Conservation (phyloP, 2,113 vertebrate species). For the Saccopteryx bilineata region DNA sequence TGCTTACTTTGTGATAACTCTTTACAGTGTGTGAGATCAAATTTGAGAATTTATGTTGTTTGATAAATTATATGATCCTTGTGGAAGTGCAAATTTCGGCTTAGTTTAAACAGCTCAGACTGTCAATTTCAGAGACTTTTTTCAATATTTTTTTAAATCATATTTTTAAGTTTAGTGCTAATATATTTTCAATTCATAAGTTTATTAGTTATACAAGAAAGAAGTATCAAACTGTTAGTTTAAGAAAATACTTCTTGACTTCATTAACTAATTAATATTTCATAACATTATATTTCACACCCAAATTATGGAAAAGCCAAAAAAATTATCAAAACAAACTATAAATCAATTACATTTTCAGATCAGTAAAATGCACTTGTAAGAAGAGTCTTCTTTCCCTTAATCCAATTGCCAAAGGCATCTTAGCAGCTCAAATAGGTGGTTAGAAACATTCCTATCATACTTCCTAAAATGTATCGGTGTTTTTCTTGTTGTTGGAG, state of each 20-base stretch:
- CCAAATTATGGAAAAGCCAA: slow-evolving; percentile 66
- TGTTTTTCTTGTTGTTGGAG: neutral
- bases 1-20: slow-evolving; percentile 44
- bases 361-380: slow-evolving; percentile 78
- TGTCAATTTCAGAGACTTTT: slow-evolving; percentile 68
- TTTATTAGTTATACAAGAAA: slow-evolving; percentile 71
- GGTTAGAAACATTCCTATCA: slow-evolving; percentile 54
- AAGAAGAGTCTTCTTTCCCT: slow-evolving; percentile 76
- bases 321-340: slow-evolving; percentile 71
- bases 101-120: slow-evolving; percentile 11
- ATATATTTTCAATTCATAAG: slow-evolving; percentile 72
- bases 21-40: slow-evolving; percentile 55
- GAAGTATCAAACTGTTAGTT: slow-evolving; percentile 68
- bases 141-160: slow-evolving; percentile 71
- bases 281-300: slow-evolving; percentile 75
- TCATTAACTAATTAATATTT: slow-evolving; percentile 79
- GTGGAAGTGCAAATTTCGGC: slow-evolving; percentile 59
- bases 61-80: slow-evolving; percentile 61
- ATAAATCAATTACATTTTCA: slow-evolving; percentile 81
- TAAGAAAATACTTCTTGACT: slow-evolving; percentile 80
- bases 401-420: slow-evolving; percentile 78
- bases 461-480: slow-evolving; percentile 45
- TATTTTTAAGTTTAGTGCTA: slow-evolving; percentile 64
- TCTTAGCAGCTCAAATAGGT: slow-evolving; percentile 66
- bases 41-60: slow-evolving; percentile 54